A percentile compares a stretch with the other conserved stretches of the same genome.
These are phyloP conservation scores for Ammospiza caudacuta DNA, from an alignment of 2,113 vertebrate species.

Conservation along the genomic window DNA sequence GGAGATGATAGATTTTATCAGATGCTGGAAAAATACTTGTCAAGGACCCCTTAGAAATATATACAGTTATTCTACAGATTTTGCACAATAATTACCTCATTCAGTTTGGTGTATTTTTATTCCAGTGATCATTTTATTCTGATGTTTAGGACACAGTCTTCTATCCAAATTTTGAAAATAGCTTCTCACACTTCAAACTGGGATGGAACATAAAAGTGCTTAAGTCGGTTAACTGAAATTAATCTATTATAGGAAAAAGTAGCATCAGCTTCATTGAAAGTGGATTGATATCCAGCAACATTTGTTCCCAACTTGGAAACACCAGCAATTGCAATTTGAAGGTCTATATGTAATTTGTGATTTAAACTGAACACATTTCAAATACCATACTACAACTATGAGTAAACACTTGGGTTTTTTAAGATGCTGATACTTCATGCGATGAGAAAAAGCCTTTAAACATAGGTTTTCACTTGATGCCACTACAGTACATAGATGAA, in stretches of 20 bases:
- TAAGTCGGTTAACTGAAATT: constrained; percentile 4
- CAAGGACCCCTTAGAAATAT: constrained; percentile 47
- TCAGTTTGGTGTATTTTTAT: constrained; percentile 59
- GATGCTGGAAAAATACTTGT: constrained; percentile 61
- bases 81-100: constrained; percentile 73
- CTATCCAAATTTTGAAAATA: not conserved
- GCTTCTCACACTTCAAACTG: not conserved
- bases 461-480: constrained; percentile 59
- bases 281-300: not conserved
- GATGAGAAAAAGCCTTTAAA: constrained; percentile 66
- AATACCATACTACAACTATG: not conserved
- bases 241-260: not conserved
- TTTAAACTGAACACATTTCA: constrained; percentile 50
- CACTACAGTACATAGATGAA: constrained; percentile 60
- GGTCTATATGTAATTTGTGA: constrained; percentile 37
- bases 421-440: constrained; percentile 59
- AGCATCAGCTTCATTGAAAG: not conserved
- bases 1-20: constrained; percentile 49
- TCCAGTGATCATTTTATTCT: constrained; percentile 57
- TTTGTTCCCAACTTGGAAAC: constrained; percentile 53
- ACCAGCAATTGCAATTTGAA: constrained; percentile 60
- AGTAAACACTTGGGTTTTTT: constrained; percentile 16
- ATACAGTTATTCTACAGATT: constrained; percentile 57
- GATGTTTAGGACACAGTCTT: constrained; percentile 15
- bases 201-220: not conserved